phyloP scores from a whole-genome alignment of 2,113 vertebrate genomes.

The Rattus rattus region DNA sequence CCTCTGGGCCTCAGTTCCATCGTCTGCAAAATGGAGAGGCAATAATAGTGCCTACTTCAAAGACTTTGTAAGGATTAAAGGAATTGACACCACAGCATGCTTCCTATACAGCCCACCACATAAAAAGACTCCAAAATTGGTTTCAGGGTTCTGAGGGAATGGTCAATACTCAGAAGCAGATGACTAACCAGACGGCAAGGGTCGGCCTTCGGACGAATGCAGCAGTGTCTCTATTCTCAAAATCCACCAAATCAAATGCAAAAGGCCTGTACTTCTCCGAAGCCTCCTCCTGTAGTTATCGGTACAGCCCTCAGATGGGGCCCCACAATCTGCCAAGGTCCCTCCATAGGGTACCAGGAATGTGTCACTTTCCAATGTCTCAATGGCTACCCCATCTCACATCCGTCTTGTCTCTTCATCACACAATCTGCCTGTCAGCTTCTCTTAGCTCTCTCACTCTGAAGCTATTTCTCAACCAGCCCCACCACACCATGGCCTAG shows the following conservation, averaged over 20 bases:
- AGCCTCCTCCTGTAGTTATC: neutral
- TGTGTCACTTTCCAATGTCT: neutral
- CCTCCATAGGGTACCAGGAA: neutral
- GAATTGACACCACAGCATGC: neutral
- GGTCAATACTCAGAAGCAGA: slow-evolving; percentile 16
- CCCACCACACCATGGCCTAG: neutral
- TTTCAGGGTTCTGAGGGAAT: neutral
- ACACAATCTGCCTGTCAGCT: neutral
- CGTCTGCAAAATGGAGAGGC: slow-evolving; percentile 11
- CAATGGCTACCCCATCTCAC: neutral
- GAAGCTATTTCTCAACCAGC: neutral
- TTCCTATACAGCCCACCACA: neutral
- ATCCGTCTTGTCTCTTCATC: neutral
- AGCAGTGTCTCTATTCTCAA: neutral
- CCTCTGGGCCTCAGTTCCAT: neutral
- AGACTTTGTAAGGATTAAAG: slow-evolving; percentile 28
- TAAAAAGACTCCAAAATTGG: neutral
- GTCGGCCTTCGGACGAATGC: neutral
- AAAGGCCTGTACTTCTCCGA: neutral
- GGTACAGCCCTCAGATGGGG: neutral
- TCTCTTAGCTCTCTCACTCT: neutral
- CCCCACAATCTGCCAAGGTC: neutral
- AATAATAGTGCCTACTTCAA: slow-evolving; percentile 25
- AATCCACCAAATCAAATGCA: neutral
- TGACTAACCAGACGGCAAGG: neutral